Evolutionary conservation across 1,140 invertebrate species (phyloP).

Genomic region (Lucilia sericata): DNA sequence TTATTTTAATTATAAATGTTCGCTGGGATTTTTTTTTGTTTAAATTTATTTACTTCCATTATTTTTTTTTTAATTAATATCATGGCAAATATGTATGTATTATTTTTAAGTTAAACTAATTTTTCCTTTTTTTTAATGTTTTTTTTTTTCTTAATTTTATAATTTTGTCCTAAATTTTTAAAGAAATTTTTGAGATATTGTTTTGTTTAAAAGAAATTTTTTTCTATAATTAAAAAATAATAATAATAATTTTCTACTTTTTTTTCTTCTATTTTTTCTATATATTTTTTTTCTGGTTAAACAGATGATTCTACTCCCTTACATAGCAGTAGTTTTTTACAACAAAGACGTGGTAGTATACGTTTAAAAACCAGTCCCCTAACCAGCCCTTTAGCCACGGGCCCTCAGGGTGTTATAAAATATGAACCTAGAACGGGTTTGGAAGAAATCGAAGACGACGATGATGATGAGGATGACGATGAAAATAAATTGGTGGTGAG

Average conservation of each 20-base stretch:
- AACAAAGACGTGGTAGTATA: conserved; percentile 49
- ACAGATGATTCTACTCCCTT: not conserved
- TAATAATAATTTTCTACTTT: conserved; percentile 38
- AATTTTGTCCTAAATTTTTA: not conserved
- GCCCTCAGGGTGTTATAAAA: conserved; percentile 54
- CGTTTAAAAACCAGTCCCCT: conserved; percentile 59
- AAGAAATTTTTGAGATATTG: not conserved
- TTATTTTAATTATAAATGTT: too few relatives aligned
- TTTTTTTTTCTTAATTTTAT: not conserved
- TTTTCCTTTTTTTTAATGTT: not conserved
- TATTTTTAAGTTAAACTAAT: too few relatives aligned
- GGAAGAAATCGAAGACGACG: conserved; percentile 30
- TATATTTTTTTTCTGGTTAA: conserved; percentile 44
- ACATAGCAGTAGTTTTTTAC: conserved; percentile 43
- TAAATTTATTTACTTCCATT: too few relatives aligned
- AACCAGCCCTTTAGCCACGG: conserved; percentile 57
- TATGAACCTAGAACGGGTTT: conserved; percentile 52
- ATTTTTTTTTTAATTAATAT: too few relatives aligned
- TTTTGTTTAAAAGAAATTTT: not conserved
- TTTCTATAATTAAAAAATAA: not conserved
- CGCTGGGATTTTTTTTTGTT: too few relatives aligned
- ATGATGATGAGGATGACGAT: conserved; percentile 52
- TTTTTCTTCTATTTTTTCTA: conserved; percentile 50
- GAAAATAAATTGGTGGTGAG: conserved; percentile 50
- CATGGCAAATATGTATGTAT: too few relatives aligned